Evolutionary conservation across 2,113 vertebrate genomes (phyloP).

Genomic region (Dolichallabes microphthalmus): DNA sequence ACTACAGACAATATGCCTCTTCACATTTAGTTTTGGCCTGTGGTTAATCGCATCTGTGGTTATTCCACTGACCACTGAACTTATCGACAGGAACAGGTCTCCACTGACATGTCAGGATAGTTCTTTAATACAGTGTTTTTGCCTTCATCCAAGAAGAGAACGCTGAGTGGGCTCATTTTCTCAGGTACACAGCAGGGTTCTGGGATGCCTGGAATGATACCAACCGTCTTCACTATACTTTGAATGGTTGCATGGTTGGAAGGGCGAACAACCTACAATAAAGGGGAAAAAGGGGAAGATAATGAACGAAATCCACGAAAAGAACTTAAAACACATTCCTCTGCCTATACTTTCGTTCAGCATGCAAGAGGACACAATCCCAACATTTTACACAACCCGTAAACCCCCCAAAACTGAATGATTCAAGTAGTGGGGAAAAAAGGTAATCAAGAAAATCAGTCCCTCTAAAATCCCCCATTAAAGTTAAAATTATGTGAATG

Average conservation of each 20-base stretch:
- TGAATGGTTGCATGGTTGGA: slow-evolving; percentile 98
- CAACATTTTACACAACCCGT: slow-evolving; percentile 6
- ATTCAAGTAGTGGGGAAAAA: slow-evolving; percentile 31
- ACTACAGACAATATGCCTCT: slow-evolving; percentile 45
- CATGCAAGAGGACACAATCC: slow-evolving; percentile 7
- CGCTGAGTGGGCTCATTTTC: slow-evolving; percentile 88
- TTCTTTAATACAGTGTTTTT: slow-evolving; percentile 91
- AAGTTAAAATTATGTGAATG: slow-evolving; percentile 42
- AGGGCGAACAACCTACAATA: slow-evolving; percentile 82
- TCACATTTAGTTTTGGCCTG: slow-evolving; percentile 60
- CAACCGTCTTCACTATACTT: slow-evolving; percentile 93
- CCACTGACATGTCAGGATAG: slow-evolving; percentile 93
- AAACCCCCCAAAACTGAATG: slow-evolving; percentile 9
- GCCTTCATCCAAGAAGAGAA: slow-evolving; percentile 87
- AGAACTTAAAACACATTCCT: not conserved
- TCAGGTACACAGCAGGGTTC: slow-evolving; percentile 94
- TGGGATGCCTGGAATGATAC: slow-evolving; percentile 89
- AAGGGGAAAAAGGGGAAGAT: slow-evolving; percentile 18
- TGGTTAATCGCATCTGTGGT: not conserved
- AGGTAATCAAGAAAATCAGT: slow-evolving; percentile 23
- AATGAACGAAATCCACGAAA: slow-evolving; percentile 8
- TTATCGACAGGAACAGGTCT: slow-evolving; percentile 90
- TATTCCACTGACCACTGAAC: not conserved
- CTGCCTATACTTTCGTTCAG: not conserved
- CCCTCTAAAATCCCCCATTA: slow-evolving; percentile 30